phyloP scores from a whole-genome alignment of 2,797 vertebrate species.

The Mormyrops boulengeri region DNA sequence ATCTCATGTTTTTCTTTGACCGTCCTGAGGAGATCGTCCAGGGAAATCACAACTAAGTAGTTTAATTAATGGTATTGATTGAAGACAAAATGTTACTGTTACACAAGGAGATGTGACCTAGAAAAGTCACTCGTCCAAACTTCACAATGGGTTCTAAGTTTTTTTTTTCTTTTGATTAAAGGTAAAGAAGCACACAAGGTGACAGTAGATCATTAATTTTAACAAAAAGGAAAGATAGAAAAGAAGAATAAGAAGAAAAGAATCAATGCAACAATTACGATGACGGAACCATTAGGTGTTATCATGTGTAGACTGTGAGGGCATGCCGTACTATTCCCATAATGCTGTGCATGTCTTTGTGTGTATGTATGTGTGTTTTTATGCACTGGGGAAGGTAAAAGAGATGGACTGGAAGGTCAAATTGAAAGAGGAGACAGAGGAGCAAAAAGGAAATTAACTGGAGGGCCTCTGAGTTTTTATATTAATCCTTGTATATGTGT shows the following conservation, averaged over 20 bases:
- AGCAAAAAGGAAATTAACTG: not conserved
- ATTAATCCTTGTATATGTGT: not conserved
- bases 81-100: not conserved
- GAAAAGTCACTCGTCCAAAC: not conserved
- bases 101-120: not conserved
- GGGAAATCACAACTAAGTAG: not conserved
- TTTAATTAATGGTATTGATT: not conserved
- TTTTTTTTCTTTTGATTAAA: not conserved
- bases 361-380: not conserved
- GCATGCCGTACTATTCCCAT: not conserved
- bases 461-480: not conserved
- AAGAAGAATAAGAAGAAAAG: not conserved
- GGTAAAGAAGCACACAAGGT: not conserved
- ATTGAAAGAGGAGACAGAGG: not conserved
- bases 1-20: not conserved
- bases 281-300: not conserved
- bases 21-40: not conserved
- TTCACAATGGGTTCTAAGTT: not conserved
- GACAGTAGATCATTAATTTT: not conserved
- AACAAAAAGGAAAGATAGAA: not conserved
- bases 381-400: not conserved
- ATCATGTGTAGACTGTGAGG: not conserved
- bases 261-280: not conserved
- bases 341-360: not conserved
- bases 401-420: not conserved